These are phyloP conservation scores for Acrocephalus scirpaceus DNA, from an alignment of 2,797 vertebrate species.

Conservation along the genomic window DNA sequence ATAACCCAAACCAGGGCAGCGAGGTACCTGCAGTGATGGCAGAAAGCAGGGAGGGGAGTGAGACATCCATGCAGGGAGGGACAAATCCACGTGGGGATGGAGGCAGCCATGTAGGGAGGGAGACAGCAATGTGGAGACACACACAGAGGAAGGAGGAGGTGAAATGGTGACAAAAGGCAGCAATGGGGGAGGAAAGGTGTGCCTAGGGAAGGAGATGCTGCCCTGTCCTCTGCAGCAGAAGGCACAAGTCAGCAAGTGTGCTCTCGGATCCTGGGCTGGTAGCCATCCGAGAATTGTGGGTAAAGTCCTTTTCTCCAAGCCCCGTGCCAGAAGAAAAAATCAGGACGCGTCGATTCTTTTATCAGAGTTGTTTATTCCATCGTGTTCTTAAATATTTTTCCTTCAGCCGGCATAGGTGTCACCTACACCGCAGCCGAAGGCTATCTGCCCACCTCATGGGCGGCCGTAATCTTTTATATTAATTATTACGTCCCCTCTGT, in stretches of 20 bases:
- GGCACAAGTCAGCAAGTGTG: not conserved
- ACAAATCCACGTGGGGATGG: not conserved
- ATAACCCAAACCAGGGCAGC: not conserved
- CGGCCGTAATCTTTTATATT: no score
- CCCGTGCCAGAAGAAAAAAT: no score
- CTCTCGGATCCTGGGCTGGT: no score
- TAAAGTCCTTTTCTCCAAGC: no score
- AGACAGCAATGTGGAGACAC: fast-evolving
- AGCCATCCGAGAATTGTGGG: no score
- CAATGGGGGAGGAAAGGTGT: not conserved
- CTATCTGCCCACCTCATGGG: no score
- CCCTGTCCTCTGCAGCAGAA: not conserved
- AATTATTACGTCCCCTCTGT: no score
- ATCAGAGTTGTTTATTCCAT: no score
- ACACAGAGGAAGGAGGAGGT: not conserved
- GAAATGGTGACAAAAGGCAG: not conserved
- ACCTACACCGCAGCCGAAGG: no score
- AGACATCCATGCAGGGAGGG: not conserved
- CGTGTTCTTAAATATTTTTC: no score
- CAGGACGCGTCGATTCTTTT: no score
- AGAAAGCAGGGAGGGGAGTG: not conserved
- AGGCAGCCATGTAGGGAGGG: not conserved
- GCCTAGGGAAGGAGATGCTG: not conserved
- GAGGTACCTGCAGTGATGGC: not conserved
- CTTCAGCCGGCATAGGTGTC: no score